Base-by-base conservation (phyloP, 2,113 vertebrate species). In the Atlantisia rogersi region DNA sequence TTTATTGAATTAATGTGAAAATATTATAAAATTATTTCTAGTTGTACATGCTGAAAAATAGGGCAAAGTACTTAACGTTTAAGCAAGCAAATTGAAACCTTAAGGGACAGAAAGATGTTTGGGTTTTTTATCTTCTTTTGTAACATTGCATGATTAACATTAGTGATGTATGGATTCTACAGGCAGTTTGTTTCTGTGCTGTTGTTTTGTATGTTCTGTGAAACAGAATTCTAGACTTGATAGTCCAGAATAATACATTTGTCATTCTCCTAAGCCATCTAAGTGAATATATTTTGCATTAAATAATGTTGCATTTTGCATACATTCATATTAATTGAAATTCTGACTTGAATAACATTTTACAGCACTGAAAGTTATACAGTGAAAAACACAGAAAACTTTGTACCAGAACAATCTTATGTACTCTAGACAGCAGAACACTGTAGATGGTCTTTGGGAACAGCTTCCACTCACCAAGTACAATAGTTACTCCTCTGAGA, bases 211-310 rank as follows among this genome's bases (percentile, higher is more conserved):
- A 21, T 63, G 32, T 52, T 95, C 76, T 4, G 3, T 78, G 93
- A 39, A 84, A 60, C 32, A 91, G 31, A 83, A 58, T 94, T 84
- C 32, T 82, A 79, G 81, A 44, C 37, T 32, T 73, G 44, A 40
- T 79, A 81, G 78, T 65, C 81, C 35, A 73, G 48, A 82, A 77
- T 79, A 94, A 85, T 76, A 64, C 65, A 46, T 64, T 64, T 76
- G 63, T 65, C 59, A 25, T 95, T 95, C 75, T 93, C 26, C 31
- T 80, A 89, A 84, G 62, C 52, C 89, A 52, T 78, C n/a, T 24
- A 70, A 88, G 31, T n/a, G 52, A 92, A 83, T 90, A 39, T 59
- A 56, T 75, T 88, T 94, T 92, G n/a, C 82, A 84, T 78, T 31
- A 59, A 78, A 92, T 81, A 79, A 42, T 12, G 35, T 44, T 60